Conservation (phyloP, 2,888 invertebrate genomes). For the Eremobia ochroleuca region DNA sequence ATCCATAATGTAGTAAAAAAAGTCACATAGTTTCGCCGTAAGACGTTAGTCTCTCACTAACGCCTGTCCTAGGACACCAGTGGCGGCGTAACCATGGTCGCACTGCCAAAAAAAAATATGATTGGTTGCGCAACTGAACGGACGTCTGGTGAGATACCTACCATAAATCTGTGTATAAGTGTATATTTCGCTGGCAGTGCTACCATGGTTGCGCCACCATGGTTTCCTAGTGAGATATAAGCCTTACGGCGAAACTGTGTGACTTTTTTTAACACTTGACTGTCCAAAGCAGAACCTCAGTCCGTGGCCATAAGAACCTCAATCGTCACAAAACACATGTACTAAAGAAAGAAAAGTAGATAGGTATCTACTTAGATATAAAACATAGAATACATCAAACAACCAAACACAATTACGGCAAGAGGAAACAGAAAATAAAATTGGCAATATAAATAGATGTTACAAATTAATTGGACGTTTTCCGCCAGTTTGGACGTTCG, state of each 20-base stretch:
- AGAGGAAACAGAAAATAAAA: conserved; percentile 61
- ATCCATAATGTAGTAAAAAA: conserved; percentile 21
- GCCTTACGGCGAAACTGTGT: neutral
- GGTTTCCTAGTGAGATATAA: no score
- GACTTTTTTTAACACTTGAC: conserved; percentile 12
- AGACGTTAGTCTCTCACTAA: no score
- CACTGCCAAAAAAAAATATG: no score
- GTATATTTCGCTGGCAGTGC: no score
- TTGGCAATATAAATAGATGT: conserved; percentile 63
- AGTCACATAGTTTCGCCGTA: no score
- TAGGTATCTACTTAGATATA: neutral
- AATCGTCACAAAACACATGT: neutral
- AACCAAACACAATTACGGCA: conserved; percentile 48
- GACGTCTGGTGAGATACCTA: no score
- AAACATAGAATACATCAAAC: conserved; percentile 18
- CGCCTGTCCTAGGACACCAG: no score
- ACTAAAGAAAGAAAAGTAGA: no score
- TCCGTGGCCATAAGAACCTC: neutral
- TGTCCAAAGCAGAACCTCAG: conserved; percentile 1
- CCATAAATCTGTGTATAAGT: no score
- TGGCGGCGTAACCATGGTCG: no score
- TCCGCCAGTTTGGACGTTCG: conserved; percentile 67
- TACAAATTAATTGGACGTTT: conserved; percentile 74
- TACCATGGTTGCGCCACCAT: no score
- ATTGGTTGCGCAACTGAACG: no score